These are phyloP conservation scores for Chamaea fasciata DNA, from an alignment of 2,113 vertebrate species.

Conservation along the genomic window DNA sequence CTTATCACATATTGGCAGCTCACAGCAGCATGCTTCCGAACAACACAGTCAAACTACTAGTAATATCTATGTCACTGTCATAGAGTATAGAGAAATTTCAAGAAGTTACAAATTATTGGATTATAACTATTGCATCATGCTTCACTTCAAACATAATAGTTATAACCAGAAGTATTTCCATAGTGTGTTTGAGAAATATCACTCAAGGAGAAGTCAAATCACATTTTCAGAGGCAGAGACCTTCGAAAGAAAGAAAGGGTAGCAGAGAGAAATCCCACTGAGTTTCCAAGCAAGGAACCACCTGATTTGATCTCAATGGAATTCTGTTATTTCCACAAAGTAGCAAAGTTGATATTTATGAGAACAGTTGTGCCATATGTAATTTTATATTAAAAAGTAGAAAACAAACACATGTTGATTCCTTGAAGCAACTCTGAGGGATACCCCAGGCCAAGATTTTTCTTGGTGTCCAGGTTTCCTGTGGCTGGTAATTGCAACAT, in stretches of 20 bases:
- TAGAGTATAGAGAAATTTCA: neutral
- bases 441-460: neutral
- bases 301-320: neutral
- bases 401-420: neutral
- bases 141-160: neutral
- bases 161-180: neutral
- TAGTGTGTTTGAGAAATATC: neutral
- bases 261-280: neutral
- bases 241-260: neutral
- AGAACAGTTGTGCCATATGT: neutral
- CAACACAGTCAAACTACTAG: neutral
- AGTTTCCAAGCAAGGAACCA: neutral
- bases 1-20: neutral
- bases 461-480: neutral
- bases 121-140: neutral
- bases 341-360: neutral
- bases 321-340: neutral
- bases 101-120: neutral
- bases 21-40: conserved; percentile 45
- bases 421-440: neutral
- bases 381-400: neutral
- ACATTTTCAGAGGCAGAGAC: neutral
- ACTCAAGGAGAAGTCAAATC: neutral
- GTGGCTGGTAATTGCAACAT: neutral
- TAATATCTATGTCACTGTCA: conserved; percentile 15